Base-by-base conservation (phyloP, 2,113 vertebrate genomes). In the Anarhynchus alexandrinus region DNA sequence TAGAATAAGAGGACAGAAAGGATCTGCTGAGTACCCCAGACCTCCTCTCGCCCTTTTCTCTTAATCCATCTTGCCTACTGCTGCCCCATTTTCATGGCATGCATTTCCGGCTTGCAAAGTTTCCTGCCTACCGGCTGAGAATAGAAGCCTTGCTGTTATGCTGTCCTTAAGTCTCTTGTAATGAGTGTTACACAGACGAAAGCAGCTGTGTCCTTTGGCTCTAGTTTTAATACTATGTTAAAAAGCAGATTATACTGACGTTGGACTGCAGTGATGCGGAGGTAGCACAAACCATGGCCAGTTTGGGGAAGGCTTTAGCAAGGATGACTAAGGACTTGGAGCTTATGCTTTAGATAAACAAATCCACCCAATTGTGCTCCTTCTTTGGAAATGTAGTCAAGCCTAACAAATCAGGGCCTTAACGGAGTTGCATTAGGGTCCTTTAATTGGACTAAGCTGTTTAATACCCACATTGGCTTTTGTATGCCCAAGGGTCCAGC, bases 401-500 rank as follows among this genome's bases (percentile, higher is more conserved):
- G 96, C 94, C 91, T 88, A 88, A 94, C 92, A 96, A 93, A 85
- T 95, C 69, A 17, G 93, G 62, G 70, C 79, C 95, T 91, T 88
- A 47, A 45, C 61, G 66, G 61, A 49, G 40, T 59, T 96, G 77
- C 47, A 23, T 96, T 86, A 94, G 93, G 85, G 80, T 92, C 77
- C 45, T 90, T 95, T 97, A 97, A 97, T 97, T 97, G 96, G 95
- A 70, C 94, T 97, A 97, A 97, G 93, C 92, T 94, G 84, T 88
- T 95, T 97, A 97, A 97, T 94, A 88, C 72, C 61, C 54, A 30
- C 21, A 12, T 8, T 87, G 90, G 70, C n/a, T 72, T 78, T 87
- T 58, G 40, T 78, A 30, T 49, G 43, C 91, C 58, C 45, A 22
- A 27, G 77, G 65, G 85, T 78, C 59, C 72, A 42, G 71, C 67